Conservation (phyloP, 2,888 invertebrate species). For the Ophioninae sp. region DNA sequence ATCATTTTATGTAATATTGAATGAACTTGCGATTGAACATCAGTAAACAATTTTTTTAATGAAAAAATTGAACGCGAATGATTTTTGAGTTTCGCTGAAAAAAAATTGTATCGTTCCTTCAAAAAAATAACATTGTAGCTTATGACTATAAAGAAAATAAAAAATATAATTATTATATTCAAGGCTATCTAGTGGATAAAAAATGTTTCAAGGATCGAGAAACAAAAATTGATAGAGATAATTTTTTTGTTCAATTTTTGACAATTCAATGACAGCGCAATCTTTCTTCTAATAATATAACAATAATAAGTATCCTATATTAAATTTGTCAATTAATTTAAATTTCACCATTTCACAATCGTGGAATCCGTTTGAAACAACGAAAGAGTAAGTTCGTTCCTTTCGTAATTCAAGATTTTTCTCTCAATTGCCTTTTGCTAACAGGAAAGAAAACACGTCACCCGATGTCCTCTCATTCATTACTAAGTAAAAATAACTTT, state of each 20-base stretch:
- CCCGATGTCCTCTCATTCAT: background rate
- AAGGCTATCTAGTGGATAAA: background rate
- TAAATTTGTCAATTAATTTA: too few relatives aligned
- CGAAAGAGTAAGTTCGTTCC: too few relatives aligned
- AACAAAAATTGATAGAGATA: background rate
- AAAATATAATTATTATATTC: background rate
- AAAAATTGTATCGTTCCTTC: background rate
- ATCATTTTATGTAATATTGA: background rate
- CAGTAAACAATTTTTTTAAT: background rate
- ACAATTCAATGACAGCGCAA: background rate
- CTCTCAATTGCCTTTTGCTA: background rate
- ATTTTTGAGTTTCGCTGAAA: too few relatives aligned
- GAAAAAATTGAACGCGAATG: too few relatives aligned
- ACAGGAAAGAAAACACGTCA: background rate
- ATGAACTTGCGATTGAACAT: background rate
- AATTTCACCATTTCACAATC: too few relatives aligned
- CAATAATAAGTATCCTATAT: too few relatives aligned
- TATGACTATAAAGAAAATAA: background rate
- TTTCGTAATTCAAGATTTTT: background rate
- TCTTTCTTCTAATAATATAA: too few relatives aligned
- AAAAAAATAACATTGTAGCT: background rate
- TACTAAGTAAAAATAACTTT: constrained; percentile 28
- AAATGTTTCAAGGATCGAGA: background rate
- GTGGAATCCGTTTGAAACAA: too few relatives aligned
- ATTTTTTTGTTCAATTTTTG: background rate